Percentiles rank a stretch among this genome's conserved stretches.
Evolutionary conservation across 2,888 invertebrate species (phyloP).

Genomic region (Lochmaea crataegi): DNA sequence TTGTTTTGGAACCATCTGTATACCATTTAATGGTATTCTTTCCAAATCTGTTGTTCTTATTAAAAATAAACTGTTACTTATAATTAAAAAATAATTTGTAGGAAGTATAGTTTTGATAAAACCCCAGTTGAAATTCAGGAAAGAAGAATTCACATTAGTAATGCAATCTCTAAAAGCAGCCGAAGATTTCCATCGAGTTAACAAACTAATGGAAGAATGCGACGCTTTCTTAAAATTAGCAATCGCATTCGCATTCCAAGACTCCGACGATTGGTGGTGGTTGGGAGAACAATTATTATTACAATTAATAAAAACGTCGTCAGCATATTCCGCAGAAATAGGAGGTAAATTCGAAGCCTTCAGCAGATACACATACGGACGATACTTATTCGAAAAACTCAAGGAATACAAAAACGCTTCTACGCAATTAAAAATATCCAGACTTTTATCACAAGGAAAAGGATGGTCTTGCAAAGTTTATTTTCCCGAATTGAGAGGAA

Average conservation of each 20-base stretch:
- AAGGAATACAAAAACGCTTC: conserved; percentile 54
- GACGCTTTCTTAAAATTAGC: conserved; percentile 65
- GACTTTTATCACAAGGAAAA: conserved; percentile 51
- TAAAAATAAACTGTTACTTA: not conserved
- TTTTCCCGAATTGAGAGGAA: conserved; percentile 54
- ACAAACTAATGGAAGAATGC: conserved; percentile 53
- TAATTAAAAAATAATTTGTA: conserved; percentile 54
- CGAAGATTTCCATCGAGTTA: conserved; percentile 51
- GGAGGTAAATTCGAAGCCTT: conserved; percentile 68
- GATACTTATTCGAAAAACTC: conserved; percentile 69
- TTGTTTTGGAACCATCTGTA: too few relatives aligned
- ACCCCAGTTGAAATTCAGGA: conserved; percentile 56
- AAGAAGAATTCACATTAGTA: conserved; percentile 54
- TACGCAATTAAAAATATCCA: conserved; percentile 51
- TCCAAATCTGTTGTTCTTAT: not conserved
- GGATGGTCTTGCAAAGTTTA: conserved; percentile 61
- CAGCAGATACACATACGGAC: conserved; percentile 68
- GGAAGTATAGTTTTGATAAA: conserved; percentile 65
- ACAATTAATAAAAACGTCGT: conserved; percentile 66
- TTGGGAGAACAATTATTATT: conserved; percentile 69
- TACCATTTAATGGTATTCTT: not conserved
- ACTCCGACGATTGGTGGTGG: conserved; percentile 66
- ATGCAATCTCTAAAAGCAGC: conserved; percentile 42
- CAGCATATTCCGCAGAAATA: conserved; percentile 63
- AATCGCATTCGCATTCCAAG: conserved; percentile 61